Percentiles rank a stretch among this genome's conserved stretches.
Conservation (phyloP, 1,140 invertebrate species). For the Drosophila lacertosa region DNA sequence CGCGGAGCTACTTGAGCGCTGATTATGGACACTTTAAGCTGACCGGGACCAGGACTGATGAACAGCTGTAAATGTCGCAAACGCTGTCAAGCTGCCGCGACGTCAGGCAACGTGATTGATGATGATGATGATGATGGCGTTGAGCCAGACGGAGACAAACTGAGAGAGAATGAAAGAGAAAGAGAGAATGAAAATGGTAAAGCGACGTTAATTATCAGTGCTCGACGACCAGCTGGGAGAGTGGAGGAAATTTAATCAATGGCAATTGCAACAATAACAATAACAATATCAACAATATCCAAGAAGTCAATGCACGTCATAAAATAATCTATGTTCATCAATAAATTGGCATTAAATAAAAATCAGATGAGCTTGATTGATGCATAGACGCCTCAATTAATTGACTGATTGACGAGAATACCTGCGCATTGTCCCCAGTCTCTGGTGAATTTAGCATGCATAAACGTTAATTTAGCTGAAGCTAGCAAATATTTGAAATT, state of each 20-base stretch:
- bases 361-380: constrained; percentile 65
- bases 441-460: not conserved
- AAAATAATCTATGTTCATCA: constrained; percentile 31
- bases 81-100: constrained; percentile 71
- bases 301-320: constrained; percentile 37
- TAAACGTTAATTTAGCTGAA: not conserved
- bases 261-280: not conserved
- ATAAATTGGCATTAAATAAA: constrained; percentile 62
- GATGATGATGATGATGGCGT: constrained; percentile 61
- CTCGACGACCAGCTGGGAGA: constrained; percentile 29
- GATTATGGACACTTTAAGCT: constrained; percentile 44
- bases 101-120: constrained; percentile 51
- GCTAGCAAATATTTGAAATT: not conserved
- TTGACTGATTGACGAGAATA: constrained; percentile 47
- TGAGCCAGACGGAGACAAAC: not conserved
- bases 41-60: constrained; percentile 31
- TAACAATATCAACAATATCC: constrained; percentile 8
- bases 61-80: constrained; percentile 79
- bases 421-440: not conserved
- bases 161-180: not conserved
- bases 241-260: constrained; percentile 36
- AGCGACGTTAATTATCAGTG: constrained; percentile 47
- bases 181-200: not conserved
- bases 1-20: not conserved
- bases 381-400: constrained; percentile 43